Evolutionary conservation across 2,888 invertebrate species (phyloP).

Genomic region (Anodontia alba): DNA sequence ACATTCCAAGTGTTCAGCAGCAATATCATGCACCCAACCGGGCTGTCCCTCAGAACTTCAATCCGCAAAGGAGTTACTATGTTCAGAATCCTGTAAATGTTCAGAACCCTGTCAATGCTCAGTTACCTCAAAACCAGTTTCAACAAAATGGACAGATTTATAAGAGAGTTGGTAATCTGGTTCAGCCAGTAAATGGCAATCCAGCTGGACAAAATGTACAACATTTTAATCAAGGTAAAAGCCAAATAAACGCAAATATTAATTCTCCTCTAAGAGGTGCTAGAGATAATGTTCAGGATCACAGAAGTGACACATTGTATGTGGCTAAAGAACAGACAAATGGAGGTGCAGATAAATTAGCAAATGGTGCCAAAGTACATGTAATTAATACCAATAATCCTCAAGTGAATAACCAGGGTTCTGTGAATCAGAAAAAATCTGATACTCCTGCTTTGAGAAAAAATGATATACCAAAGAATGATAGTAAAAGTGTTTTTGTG

Average conservation of each 20-base stretch:
- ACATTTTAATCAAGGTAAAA: neutral
- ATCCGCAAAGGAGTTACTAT: neutral
- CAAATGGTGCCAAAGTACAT: neutral
- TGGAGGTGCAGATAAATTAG: neutral
- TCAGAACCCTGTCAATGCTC: neutral
- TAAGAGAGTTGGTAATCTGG: slow-evolving; percentile 16
- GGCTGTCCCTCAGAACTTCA: neutral
- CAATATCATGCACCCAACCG: neutral
- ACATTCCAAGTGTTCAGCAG: slow-evolving; percentile 2
- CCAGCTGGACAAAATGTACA: slow-evolving; percentile 12
- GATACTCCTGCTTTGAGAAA: neutral
- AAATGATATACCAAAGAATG: neutral
- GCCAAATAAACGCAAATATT: neutral
- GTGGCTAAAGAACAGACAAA: neutral
- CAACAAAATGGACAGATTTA: slow-evolving; percentile 17
- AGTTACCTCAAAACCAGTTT: neutral
- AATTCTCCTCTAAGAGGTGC: neutral
- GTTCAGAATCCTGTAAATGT: no score
- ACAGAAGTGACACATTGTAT: neutral
- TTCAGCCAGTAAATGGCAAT: neutral
- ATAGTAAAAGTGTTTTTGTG: slow-evolving; percentile 4
- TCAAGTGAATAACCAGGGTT: neutral
- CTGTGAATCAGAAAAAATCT: neutral
- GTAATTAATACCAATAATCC: neutral
- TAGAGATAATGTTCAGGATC: neutral